Conservation (phyloP, 1,140 invertebrate genomes). For the Drosophila simulans region DNA sequence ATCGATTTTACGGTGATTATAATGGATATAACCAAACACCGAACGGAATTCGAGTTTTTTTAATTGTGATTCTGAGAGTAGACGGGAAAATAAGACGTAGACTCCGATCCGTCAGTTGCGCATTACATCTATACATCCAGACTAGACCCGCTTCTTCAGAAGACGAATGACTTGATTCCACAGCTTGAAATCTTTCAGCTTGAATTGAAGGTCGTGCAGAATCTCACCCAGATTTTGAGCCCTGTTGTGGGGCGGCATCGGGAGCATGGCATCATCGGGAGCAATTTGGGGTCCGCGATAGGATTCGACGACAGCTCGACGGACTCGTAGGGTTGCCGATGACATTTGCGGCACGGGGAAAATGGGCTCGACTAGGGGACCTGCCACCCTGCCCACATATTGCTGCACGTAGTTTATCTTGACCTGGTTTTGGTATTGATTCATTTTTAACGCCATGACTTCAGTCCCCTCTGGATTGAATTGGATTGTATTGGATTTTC, state of each 20-base stretch:
- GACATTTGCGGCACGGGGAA: constrained; percentile 8
- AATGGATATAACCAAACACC: not conserved
- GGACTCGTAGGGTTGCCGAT: not conserved
- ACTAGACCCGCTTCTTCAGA: not conserved
- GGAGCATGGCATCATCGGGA: constrained; percentile 44
- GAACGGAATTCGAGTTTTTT: not conserved
- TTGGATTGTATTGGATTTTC: not conserved
- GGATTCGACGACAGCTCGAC: constrained; percentile 32
- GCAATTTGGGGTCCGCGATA: constrained; percentile 15
- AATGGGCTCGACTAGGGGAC: not conserved
- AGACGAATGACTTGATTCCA: not conserved
- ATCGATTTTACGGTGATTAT: not conserved
- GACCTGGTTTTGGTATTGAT: not conserved
- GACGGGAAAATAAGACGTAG: too few relatives aligned
- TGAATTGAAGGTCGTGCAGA: not conserved
- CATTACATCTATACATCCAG: not conserved
- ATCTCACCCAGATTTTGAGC: not conserved
- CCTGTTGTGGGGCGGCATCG: constrained; percentile 47
- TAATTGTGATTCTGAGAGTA: not conserved
- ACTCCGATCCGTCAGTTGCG: not conserved
- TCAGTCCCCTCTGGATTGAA: too few relatives aligned
- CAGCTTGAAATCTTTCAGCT: not conserved
- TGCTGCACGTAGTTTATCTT: not conserved
- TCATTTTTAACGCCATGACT: constrained; percentile 1
- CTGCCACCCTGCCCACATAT: not conserved